Conservation (phyloP, 1,140 invertebrate species). For the Manduca sexta region DNA sequence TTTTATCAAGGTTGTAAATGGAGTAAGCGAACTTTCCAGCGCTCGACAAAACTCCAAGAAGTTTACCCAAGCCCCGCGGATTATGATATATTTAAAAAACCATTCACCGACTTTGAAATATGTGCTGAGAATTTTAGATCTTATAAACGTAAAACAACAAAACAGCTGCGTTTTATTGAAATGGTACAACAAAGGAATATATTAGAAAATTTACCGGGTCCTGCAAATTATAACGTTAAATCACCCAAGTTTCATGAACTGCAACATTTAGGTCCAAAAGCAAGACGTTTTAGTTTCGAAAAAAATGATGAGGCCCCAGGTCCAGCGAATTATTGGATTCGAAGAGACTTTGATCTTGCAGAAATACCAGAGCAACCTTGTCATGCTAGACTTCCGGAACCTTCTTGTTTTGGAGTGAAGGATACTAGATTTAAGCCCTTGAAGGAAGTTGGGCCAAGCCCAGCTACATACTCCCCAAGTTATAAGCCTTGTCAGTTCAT, state of each 20-base stretch:
- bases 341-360: conserved; percentile 41
- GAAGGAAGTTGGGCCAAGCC: conserved; percentile 37
- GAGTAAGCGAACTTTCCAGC: conserved; percentile 43
- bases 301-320: conserved; percentile 30
- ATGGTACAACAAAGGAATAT: conserved; percentile 43
- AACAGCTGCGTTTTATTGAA: conserved; percentile 49
- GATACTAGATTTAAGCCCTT: conserved; percentile 36
- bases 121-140: conserved; percentile 41
- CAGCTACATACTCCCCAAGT: conserved; percentile 37
- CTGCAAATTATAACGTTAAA: conserved; percentile 36
- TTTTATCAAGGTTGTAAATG: conserved; percentile 59
- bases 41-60: conserved; percentile 12
- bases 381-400: conserved; percentile 28
- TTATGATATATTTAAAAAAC: conserved; percentile 32
- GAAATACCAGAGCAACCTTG: conserved; percentile 18
- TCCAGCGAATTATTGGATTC: conserved; percentile 38
- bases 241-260: conserved; percentile 29
- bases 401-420: conserved; percentile 41
- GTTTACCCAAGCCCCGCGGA: conserved; percentile 40
- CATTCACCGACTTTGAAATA: conserved; percentile 17
- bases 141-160: conserved; percentile 38
- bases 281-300: conserved; percentile 26
- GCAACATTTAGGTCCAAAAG: conserved; percentile 31
- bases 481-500: conserved; percentile 24
- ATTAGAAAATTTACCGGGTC: conserved; percentile 37